Conservation (phyloP, 2,888 invertebrate species). For the Phengaris arion region DNA sequence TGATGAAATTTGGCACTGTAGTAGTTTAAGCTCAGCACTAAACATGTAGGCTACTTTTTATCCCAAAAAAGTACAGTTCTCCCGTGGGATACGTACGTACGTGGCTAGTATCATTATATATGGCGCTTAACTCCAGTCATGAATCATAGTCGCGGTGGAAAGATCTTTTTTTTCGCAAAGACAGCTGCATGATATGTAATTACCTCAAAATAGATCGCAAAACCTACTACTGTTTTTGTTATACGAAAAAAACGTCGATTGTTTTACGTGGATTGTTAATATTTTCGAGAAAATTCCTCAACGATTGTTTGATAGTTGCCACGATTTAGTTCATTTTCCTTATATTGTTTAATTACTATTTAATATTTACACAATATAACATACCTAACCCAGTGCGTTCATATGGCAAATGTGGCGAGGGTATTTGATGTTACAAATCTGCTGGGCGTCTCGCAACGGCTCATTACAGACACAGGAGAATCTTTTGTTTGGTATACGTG, state of each 20-base stretch:
- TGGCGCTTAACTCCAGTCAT: neutral
- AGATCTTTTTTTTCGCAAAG: neutral
- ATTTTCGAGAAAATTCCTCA: neutral
- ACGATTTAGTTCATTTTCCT: neutral
- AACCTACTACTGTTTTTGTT: constrained; percentile 43
- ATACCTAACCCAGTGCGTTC: too few species aligned
- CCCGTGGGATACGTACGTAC: neutral
- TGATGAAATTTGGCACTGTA: too few species aligned
- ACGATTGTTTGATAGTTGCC: neutral
- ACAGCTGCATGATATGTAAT: neutral
- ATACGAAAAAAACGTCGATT: constrained; percentile 13
- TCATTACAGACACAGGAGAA: too few species aligned
- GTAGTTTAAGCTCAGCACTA: too few species aligned
- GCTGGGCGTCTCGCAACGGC: too few species aligned
- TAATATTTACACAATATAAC: too few species aligned
- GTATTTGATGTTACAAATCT: too few species aligned
- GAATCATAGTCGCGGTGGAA: constrained; percentile 2
- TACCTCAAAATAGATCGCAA: constrained; percentile 17
- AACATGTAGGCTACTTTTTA: too few species aligned
- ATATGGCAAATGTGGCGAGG: too few species aligned
- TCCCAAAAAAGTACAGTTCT: neutral
- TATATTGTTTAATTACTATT: neutral
- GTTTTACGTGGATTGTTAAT: too few species aligned
- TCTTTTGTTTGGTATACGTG: too few species aligned
- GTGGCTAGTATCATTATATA: neutral